phyloP scores from a whole-genome alignment of 2,888 invertebrate genomes.

The Phengaris arion region DNA sequence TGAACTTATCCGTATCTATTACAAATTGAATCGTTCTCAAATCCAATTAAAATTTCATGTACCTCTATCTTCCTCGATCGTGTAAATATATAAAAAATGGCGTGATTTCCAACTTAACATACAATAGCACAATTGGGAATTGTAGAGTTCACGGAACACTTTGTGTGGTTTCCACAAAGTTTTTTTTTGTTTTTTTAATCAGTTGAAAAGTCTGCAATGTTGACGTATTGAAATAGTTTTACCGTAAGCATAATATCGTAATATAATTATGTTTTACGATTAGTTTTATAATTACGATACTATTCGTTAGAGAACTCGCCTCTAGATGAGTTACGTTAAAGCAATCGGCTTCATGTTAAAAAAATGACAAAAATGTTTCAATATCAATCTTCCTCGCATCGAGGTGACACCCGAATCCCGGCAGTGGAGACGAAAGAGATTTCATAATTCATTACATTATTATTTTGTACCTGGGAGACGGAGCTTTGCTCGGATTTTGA shows the following conservation, averaged over 20 bases:
- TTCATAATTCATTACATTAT: too few relatives aligned
- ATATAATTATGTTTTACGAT: too few relatives aligned
- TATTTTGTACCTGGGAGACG: too few relatives aligned
- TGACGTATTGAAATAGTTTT: background rate
- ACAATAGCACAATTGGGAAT: constrained; percentile 24
- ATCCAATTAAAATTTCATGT: constrained; percentile 24
- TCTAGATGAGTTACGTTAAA: too few relatives aligned
- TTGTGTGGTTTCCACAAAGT: constrained; percentile 1
- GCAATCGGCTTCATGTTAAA: too few relatives aligned
- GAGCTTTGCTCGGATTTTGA: too few relatives aligned
- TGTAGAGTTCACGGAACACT: constrained; percentile 1
- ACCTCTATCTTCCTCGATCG: constrained; percentile 9
- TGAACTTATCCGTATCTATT: background rate
- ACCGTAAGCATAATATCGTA: background rate
- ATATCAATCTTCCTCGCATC: too few relatives aligned
- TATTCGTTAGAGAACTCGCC: too few relatives aligned
- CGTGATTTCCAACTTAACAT: constrained; percentile 5
- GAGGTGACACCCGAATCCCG: too few relatives aligned
- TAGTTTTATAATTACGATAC: too few relatives aligned
- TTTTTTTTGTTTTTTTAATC: background rate
- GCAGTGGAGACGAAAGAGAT: too few relatives aligned
- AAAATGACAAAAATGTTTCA: too few relatives aligned
- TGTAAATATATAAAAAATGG: background rate
- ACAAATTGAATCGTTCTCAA: background rate
- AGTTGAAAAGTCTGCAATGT: background rate